Evolutionary conservation across 1,140 invertebrate genomes (phyloP).

Genomic region (Drosophila mayri): DNA sequence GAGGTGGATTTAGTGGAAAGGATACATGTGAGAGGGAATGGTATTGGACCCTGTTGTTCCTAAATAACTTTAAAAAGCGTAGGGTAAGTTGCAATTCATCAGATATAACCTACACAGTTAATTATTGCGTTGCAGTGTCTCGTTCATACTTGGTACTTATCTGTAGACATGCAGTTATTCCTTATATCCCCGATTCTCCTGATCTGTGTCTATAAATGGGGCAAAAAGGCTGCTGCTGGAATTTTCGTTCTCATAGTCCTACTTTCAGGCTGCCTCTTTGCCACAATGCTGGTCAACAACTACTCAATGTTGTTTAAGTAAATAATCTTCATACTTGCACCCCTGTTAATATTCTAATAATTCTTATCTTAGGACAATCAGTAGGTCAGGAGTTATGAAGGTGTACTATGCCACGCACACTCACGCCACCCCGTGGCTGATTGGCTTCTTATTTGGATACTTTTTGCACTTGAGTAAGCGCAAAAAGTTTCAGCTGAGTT

Average conservation of each 20-base stretch:
- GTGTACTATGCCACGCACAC: constrained; percentile 56
- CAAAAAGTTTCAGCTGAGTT: constrained; percentile 24
- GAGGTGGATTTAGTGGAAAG: constrained; percentile 14
- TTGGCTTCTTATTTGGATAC: constrained; percentile 4
- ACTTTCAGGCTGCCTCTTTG: constrained; percentile 47
- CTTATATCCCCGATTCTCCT: constrained; percentile 90
- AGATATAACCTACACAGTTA: not conserved
- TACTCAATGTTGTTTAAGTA: constrained; percentile 31
- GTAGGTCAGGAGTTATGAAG: constrained; percentile 1
- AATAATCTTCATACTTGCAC: not conserved
- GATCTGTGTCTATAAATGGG: constrained; percentile 88
- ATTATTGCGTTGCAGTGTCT: constrained; percentile 88
- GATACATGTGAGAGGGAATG: constrained; percentile 60
- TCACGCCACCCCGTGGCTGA: constrained; percentile 58
- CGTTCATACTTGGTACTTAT: constrained; percentile 95
- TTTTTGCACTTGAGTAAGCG: not conserved
- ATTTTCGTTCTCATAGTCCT: constrained; percentile 40
- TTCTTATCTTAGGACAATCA: not conserved
- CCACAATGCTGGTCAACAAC: constrained; percentile 47
- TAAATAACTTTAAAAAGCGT: constrained; percentile 39
- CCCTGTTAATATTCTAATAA: not conserved
- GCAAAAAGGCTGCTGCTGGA: constrained; percentile 57
- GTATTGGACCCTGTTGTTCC: constrained; percentile 56
- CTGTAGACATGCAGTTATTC: constrained; percentile 94
- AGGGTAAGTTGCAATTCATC: not conserved